Base-by-base conservation (phyloP, 1,140 invertebrate species). In the Epicauta chinensis region DNA sequence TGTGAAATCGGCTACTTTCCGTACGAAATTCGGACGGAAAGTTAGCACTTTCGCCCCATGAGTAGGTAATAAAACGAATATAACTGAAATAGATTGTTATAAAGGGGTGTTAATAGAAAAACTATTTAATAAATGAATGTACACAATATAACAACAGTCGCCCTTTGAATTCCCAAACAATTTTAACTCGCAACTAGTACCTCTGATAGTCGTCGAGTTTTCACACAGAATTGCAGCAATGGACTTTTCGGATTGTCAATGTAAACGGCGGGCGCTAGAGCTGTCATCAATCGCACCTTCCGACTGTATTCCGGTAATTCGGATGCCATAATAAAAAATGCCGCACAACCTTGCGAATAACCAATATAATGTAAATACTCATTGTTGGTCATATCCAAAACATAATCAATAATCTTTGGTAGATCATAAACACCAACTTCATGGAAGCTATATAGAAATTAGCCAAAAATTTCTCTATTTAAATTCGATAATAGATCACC, bases 391-490 rank as follows among this genome's bases (percentile, higher is more conserved):
- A 46, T 49, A 4, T 66, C 59, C n/a, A 82, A 56, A 15, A 82
- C 72, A 56, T 77, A 77, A 54, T 82, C 73, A 6, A 87, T 72
- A 59, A 76, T 75, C 0, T 81, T 75, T 13, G 83, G 81, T 11
- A 85, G 45, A 64, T 87, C 84, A 59, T 76, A 78, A 3, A 69
- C 49, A 3, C 76, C 80, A 69, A 87, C 84, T 70, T 90, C 84
- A 60, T 89, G 81, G 67, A 75, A 87, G 58, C 81, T 85, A 60
- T 65, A 68, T 56, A 13, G 6, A n/a, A 23, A 12, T 41, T 6
- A 41, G 14, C n/a, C 6, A 14, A 14, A n/a, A 2, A 16, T 41
- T 14, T n/a, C 12, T 5, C 4, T 41, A 17, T 11, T 6, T 5
- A 12, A 12, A 37, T 10, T 10, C 23, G 23, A 23, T 23, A 23